Conservation (phyloP, 2,113 vertebrate genomes). For the Empidonax alnorum region DNA sequence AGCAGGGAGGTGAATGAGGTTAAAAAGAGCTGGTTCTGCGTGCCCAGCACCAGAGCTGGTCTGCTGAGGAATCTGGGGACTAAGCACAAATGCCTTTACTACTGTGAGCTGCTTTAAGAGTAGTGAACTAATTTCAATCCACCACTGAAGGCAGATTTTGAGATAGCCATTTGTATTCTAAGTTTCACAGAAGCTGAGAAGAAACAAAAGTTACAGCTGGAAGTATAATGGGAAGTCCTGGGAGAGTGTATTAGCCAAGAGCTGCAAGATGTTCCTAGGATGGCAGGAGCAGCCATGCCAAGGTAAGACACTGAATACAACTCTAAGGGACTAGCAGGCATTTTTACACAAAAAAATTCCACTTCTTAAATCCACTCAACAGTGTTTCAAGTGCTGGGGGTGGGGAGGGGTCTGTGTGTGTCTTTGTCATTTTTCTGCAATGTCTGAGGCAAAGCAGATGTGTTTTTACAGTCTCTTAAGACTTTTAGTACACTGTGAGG, state of each 20-base stretch:
- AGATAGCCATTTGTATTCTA: background rate
- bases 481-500: background rate
- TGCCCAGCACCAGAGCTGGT: background rate
- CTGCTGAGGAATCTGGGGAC: background rate
- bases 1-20: background rate
- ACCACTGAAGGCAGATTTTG: background rate
- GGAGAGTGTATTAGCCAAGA: background rate
- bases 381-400: background rate
- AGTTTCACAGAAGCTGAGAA: background rate
- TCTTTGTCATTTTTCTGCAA: background rate
- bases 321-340: background rate
- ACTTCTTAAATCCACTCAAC: background rate
- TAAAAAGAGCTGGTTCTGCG: background rate
- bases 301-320: background rate
- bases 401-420: accelerated
- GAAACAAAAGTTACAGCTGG: background rate
- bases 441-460: background rate
- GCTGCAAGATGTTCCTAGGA: background rate
- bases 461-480: background rate
- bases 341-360: background rate
- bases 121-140: background rate
- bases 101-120: background rate
- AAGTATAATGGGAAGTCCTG: background rate
- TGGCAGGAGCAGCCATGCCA: background rate
- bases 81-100: background rate